Conservation (phyloP, 2,797 vertebrate species). For the Sciurus vulgaris region DNA sequence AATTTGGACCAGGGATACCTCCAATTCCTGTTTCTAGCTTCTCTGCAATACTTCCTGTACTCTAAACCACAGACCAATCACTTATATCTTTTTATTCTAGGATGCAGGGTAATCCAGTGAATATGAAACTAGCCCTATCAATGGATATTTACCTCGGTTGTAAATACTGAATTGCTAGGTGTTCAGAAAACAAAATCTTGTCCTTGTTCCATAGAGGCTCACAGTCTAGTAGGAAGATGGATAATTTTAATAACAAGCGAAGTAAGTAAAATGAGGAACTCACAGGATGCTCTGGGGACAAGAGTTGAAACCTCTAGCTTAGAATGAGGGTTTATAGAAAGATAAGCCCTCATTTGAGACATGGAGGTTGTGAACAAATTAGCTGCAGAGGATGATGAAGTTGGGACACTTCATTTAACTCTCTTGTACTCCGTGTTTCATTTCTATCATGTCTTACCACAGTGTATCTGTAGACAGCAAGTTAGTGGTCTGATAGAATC, state of each 20-base stretch:
- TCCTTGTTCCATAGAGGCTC: neutral
- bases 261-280: neutral
- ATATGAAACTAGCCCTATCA: neutral
- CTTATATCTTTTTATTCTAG: constrained; percentile 2
- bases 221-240: neutral
- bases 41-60: neutral
- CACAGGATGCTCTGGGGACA: neutral
- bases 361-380: constrained; percentile 1
- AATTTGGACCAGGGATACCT: neutral
- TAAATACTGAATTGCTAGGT: neutral
- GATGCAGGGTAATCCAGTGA: neutral
- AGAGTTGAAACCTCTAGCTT: neutral
- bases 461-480: neutral
- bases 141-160: constrained; percentile 7
- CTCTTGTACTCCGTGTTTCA: neutral
- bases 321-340: neutral
- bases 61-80: neutral
- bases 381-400: neutral
- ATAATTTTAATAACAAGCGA: neutral
- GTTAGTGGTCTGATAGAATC: constrained; percentile 8
- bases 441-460: constrained; percentile 53
- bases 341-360: neutral
- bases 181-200: neutral
- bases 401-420: neutral
- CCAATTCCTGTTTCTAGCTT: neutral